Conservation (phyloP, 2,113 vertebrate genomes). For the Perca flavescens region DNA sequence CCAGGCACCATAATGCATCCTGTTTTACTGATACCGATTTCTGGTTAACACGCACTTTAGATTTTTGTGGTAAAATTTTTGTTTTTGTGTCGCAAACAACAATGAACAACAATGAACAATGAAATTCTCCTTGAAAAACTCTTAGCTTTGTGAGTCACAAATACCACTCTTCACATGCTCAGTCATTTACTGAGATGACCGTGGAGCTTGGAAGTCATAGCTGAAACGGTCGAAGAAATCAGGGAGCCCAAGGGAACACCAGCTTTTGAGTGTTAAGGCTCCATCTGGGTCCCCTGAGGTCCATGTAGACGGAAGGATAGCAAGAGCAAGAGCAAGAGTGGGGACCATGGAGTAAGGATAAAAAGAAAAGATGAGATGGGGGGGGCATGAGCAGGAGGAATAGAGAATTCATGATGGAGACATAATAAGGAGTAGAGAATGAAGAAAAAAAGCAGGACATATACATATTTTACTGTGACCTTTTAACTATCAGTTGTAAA, state of each 20-base stretch:
- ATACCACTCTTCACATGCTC: background rate
- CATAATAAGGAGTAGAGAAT: slow-evolving; percentile 13
- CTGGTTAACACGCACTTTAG: background rate
- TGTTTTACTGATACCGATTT: background rate
- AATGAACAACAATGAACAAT: too few species aligned
- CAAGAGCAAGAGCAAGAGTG: background rate
- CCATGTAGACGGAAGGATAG: background rate
- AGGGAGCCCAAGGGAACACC: background rate
- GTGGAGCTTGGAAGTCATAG: background rate
- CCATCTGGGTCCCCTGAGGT: background rate
- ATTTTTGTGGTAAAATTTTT: background rate
- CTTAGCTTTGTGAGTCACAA: background rate
- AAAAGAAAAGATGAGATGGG: slow-evolving; percentile 9
- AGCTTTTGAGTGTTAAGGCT: slow-evolving; percentile 1
- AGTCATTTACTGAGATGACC: background rate
- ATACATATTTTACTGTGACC: background rate
- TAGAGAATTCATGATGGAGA: slow-evolving; percentile 1
- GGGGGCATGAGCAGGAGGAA: background rate
- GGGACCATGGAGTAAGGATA: slow-evolving; percentile 16
- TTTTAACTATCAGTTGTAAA: background rate
- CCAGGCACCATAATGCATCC: slow-evolving; percentile 4
- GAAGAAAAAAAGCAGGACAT: background rate
- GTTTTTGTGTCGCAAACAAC: background rate
- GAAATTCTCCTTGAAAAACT: background rate
- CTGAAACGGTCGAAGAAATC: slow-evolving; percentile 20